Evolutionary conservation across 92 coral and sea anemone species (phyloP).

Genomic region (Parazoanthus swiftii): DNA sequence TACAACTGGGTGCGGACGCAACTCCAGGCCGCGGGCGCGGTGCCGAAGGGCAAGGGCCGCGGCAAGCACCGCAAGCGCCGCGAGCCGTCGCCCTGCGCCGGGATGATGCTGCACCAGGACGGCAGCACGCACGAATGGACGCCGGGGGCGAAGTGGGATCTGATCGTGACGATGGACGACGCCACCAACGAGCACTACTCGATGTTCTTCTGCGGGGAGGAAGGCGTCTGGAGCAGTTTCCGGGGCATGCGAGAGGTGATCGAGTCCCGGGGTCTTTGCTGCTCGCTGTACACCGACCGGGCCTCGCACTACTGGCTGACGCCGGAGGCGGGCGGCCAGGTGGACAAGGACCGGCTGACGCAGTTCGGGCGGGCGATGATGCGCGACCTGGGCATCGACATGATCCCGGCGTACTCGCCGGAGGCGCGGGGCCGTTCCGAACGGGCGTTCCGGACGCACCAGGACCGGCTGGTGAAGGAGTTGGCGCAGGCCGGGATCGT

Average conservation of each 20-base stretch:
- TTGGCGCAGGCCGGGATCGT: conserved; percentile 1
- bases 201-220: background rate
- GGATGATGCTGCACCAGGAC: conserved; percentile 20
- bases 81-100: background rate
- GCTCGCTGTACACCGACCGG: background rate
- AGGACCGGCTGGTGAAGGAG: conserved; percentile 4
- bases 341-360: background rate
- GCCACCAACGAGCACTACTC: background rate
- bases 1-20: background rate
- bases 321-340: conserved; percentile 2
- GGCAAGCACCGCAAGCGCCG: background rate
- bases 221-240: conserved; percentile 8
- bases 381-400: background rate
- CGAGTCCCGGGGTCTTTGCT: background rate
- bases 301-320: background rate
- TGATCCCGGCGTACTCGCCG: conserved; percentile 18
- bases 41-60: background rate
- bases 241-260: background rate
- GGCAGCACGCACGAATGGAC: background rate
- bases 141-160: background rate
- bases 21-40: background rate
- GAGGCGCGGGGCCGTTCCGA: conserved; percentile 17
- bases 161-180: conserved; percentile 14
- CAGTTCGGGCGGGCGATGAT: conserved; percentile 7
- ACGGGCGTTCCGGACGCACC: background rate